Base-by-base conservation (phyloP, 2,888 invertebrate genomes). In the Lithophane leautieri region DNA sequence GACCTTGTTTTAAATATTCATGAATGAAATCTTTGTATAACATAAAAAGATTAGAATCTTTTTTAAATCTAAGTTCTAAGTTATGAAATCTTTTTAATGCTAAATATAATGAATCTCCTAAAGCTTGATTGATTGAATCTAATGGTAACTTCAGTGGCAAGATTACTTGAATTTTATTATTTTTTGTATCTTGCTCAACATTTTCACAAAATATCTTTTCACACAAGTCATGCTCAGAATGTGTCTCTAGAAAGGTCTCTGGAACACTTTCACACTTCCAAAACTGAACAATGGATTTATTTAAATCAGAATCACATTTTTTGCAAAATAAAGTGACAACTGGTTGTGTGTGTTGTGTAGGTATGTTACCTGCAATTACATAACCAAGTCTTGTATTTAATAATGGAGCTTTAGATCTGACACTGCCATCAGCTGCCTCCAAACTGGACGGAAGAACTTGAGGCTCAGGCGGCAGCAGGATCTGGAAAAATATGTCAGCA, bases 71-170 rank as follows among this genome's bases (percentile, higher is more conserved):
- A 42, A 42, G 42, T 42, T 42, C 42, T 9, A 42, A 42, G 9
- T 42, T 42, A 42, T 42, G 42, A 42, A 42, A 42, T 42, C 42
- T 42, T 42, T 42, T 42, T 19, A 70, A 70, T 7, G 70, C 70
- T 3, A 70, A 50, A 14, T 61, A n/a, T 40, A 70, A 62, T 62
- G 70, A 70, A 62, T 70, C 62, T 19, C 62, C 70, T 70, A 52
- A 62, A 50, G 47, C n/a, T 19, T 52, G 34, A 62, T 70, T 70
- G 2, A 62, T 50, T 70, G 62, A 50, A 34, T 62, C 62, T 14
- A 70, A 70, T 62, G 68, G 40, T 52, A 67, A 52, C 50, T 60
- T 69, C 4, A 69, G 44, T 19, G 69, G 28, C 28, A 69, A 58
- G 42, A 28, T 7, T 8, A 69, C 44, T 44, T 69, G 28, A 47